Percentiles rank a stretch among this genome's conserved stretches.
Conservation (phyloP, 2,888 invertebrate species). For the Heliconius ethilla region DNA sequence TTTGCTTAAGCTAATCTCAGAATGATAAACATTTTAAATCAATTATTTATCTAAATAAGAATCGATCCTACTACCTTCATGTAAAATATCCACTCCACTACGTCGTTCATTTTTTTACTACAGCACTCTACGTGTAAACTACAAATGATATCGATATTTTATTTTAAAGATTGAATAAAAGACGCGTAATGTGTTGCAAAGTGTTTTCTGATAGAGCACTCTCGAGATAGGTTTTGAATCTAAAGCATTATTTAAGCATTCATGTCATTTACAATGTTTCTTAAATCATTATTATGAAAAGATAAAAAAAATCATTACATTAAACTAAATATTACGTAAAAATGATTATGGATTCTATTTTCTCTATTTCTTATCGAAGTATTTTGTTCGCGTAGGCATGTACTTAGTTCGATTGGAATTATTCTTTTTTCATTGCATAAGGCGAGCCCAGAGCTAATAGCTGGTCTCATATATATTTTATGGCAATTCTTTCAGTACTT, state of each 20-base stretch:
- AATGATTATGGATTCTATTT: too few relatives aligned
- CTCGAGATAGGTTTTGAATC: conserved; percentile 11
- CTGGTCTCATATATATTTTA: too few relatives aligned
- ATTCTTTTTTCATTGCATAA: too few relatives aligned
- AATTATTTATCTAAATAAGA: neutral
- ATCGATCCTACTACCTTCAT: neutral
- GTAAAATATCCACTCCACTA: neutral
- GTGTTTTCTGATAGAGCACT: conserved; percentile 9
- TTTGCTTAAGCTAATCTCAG: too few relatives aligned
- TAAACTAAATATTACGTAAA: too few relatives aligned
- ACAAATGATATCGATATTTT: neutral
- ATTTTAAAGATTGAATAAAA: conserved; percentile 20
- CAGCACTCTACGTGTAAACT: neutral
- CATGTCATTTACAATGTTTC: neutral
- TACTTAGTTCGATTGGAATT: too few relatives aligned
- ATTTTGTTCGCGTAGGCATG: too few relatives aligned
- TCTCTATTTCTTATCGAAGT: too few relatives aligned
- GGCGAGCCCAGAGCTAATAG: too few relatives aligned
- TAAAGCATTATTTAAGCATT: neutral
- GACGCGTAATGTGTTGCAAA: conserved; percentile 8
- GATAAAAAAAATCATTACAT: too few relatives aligned
- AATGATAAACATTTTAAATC: neutral
- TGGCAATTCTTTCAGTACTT: too few relatives aligned
- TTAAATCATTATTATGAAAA: neutral
- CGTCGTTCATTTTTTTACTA: neutral